phyloP scores from a whole-genome alignment of 2,113 vertebrate species.

The Lamprologus tigripictilis region DNA sequence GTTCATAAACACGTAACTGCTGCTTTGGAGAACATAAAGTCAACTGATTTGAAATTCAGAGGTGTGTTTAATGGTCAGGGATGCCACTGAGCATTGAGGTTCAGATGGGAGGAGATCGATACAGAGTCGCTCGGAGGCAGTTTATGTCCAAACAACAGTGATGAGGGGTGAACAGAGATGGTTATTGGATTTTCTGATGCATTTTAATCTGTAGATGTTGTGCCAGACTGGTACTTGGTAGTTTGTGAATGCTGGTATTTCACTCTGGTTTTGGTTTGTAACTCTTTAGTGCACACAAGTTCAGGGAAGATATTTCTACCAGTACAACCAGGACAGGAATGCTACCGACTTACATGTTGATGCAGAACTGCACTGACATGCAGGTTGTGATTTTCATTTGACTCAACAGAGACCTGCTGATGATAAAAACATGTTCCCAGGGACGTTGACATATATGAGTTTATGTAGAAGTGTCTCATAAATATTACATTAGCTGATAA shows the following conservation, averaged over 20 bases:
- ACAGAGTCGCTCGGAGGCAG: background rate
- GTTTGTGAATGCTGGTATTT: background rate
- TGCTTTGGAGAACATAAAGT: background rate
- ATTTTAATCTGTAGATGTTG: background rate
- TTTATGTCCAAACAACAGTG: conserved; percentile 18
- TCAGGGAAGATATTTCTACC: background rate
- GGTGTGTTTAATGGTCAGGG: background rate
- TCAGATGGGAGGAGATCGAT: conserved; percentile 17
- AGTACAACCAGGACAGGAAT: background rate
- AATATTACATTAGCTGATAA: background rate
- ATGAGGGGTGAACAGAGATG: background rate
- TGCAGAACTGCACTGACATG: background rate
- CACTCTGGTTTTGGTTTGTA: background rate
- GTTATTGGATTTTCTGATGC: background rate
- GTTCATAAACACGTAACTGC: background rate
- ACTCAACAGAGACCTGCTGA: background rate
- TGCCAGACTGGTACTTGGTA: background rate
- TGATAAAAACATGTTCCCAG: background rate
- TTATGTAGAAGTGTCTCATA: background rate
- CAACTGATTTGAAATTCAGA: background rate
- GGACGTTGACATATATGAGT: background rate
- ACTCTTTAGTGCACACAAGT: background rate
- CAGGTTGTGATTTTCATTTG: background rate
- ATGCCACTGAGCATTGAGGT: background rate
- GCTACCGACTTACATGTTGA: background rate